Percentiles rank a stretch among this genome's conserved stretches.
These are phyloP conservation scores for Iguana delicatissima DNA, from an alignment of 2,797 vertebrate genomes.

Conservation along the genomic window DNA sequence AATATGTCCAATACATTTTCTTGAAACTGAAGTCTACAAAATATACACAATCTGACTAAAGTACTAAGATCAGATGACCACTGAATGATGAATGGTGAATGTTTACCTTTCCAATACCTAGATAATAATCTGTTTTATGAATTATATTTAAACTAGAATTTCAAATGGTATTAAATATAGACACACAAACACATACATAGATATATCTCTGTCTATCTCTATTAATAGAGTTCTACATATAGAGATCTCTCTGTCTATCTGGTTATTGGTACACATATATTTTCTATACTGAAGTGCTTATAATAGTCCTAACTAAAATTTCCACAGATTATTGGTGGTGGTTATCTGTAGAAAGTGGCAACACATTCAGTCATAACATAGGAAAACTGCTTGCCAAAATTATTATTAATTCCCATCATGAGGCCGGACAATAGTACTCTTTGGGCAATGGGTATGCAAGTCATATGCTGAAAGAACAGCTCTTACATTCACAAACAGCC, in stretches of 20 bases:
- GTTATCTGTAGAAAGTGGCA: background rate
- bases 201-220: background rate
- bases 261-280: background rate
- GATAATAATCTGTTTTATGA: background rate
- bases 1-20: too few relatives aligned
- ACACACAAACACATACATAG: too few relatives aligned
- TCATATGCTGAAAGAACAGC: accelerated
- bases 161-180: background rate
- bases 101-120: background rate
- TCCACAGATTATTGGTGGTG: background rate
- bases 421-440: background rate
- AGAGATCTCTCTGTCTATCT: background rate
- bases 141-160: background rate
- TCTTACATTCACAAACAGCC: background rate
- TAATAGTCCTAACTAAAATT: background rate
- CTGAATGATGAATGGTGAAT: too few relatives aligned
- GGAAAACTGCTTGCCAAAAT: background rate
- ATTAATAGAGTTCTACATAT: background rate
- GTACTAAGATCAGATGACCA: too few relatives aligned
- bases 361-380: background rate
- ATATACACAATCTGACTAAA: too few relatives aligned
- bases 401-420: background rate
- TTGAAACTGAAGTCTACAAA: too few relatives aligned
- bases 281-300: background rate
- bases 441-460: background rate